Base-by-base conservation (phyloP, 2,113 vertebrate genomes). In the Lophius piscatorius region DNA sequence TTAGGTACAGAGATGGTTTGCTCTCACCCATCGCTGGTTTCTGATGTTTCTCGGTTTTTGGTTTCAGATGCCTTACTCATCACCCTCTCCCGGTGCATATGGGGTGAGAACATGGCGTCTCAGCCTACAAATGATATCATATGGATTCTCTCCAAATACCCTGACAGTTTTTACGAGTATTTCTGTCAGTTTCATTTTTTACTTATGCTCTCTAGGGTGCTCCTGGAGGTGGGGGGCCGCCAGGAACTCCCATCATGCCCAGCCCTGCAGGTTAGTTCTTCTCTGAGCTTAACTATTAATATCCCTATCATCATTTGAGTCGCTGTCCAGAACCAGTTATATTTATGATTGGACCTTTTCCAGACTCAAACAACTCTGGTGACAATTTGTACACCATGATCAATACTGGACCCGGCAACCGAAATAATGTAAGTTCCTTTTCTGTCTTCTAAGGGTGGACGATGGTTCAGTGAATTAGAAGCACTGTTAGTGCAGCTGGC, bases 351-450 rank as follows among this genome's bases (percentile, higher is more conserved):
- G 1, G 12, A n/a, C 1, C 11, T 48, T 49, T 83, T 79, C 56
- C 88, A 99, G 97, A 99, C 91, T 99, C 97, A 76, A 99, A 97
- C 91, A 99, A 99, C 90, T 99, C 97, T 88, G 97, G 97, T 89
- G 97, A 98, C 91, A 98, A 98, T 91, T 95, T 99, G 89, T 99
- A 99, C 92, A 98, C 97, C 89, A 99, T 99, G 95, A 99, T 99
- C 90, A 99, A 97, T 93, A 94, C 95, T 68, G 95, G 96, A 90
- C 94, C 95, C 61, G 95, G 96, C 86, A 98, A 96, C 89, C 93
- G 97, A 88, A 95, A 95, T 90, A 99, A 95, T 78, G 97, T 98
- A 90, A 95, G 94, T 93, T 67, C 0, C 9, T 21, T 31, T 6
- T 14, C 20, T 23, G 31, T 0, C 24, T 58, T 16, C 24, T 42